Percentiles rank a stretch among this genome's conserved stretches.
These are phyloP conservation scores for Patagioenas fasciata DNA, from an alignment of 2,113 vertebrate genomes.

Conservation along the genomic window DNA sequence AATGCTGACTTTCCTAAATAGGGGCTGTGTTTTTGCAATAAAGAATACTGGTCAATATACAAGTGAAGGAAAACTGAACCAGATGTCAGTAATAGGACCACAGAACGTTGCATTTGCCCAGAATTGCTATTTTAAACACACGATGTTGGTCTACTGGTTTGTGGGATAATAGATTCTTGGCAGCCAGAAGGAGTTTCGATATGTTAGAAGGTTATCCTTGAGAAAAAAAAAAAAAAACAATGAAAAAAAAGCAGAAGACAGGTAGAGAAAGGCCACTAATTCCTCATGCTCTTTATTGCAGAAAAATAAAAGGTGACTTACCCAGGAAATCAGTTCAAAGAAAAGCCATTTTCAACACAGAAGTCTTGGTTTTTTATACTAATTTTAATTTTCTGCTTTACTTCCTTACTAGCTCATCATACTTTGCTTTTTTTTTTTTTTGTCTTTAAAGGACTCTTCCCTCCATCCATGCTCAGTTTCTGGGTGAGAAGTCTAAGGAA, in stretches of 20 bases:
- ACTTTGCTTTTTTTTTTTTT: background rate
- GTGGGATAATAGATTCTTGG: constrained; percentile 80
- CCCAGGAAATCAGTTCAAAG: background rate
- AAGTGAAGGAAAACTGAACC: constrained; percentile 82
- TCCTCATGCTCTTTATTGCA: background rate
- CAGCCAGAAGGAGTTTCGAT: constrained; percentile 70
- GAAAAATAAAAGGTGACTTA: background rate
- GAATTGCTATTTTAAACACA: constrained; percentile 84
- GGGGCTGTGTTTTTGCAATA: constrained; percentile 79
- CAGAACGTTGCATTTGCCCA: constrained; percentile 79
- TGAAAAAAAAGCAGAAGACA: background rate
- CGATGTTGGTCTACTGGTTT: constrained; percentile 80
- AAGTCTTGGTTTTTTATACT: background rate
- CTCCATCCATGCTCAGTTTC: background rate
- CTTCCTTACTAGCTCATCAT: background rate
- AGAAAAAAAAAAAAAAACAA: background rate
- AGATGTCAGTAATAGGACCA: constrained; percentile 83
- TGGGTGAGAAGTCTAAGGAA: background rate
- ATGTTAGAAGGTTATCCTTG: constrained; percentile 75
- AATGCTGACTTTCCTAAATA: constrained; percentile 77
- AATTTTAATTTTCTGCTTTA: background rate
- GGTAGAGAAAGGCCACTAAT: background rate
- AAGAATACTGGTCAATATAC: constrained; percentile 84
- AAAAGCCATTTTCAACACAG: background rate
- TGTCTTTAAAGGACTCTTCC: background rate